Evolutionary conservation across 2,888 invertebrate genomes (phyloP), one percentile per base, ranked within the genome.

Genomic region (Sepiola atlantica): DNA sequence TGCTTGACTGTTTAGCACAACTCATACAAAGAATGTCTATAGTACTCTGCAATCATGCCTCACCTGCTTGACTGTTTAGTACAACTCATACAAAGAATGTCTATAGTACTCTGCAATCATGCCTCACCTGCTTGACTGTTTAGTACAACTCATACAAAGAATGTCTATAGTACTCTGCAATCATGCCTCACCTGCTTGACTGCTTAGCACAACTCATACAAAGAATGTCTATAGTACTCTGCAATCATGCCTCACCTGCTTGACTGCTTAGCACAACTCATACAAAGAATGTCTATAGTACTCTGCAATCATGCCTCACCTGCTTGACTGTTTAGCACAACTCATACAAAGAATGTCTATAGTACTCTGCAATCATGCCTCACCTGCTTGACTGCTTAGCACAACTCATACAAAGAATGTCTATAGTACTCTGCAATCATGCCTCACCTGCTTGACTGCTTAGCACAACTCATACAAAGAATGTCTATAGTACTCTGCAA

Each of bases 381-480:
- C 95, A 97, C 97, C 96, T 97, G 93, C 95, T 96, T 96, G 10
- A 97, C 95, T 45, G n/a, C n/a, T n/a, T n/a, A 2, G 45, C 45
- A 45, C 45, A 45, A 45, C 8, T 45, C 45, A 45, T 2, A 2
- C 45, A 45, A 45, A 8, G 8, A 45, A 45, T 45, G 45, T 45
- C 8, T 2, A 45, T 45, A 45, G 45, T 45, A 8, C 45, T 45
- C 45, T 45, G 21, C 24, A 10, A 61, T 61, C 8, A 21, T 54
- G 45, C 28, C 92, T 55, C 95, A 97, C 97, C 96, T 97, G 93
- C 95, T 96, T 96, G 10, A 97, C 95, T 45, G n/a, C n/a, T n/a
- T n/a, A 2, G 45, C 45, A 45, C 45, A 45, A 45, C 8, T 45
- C 45, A 45, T 2, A 2, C 45, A 45, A 45, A 8, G 8, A 45